Base-by-base conservation (phyloP, 1,140 invertebrate species). In the Steinernema khuongi region DNA sequence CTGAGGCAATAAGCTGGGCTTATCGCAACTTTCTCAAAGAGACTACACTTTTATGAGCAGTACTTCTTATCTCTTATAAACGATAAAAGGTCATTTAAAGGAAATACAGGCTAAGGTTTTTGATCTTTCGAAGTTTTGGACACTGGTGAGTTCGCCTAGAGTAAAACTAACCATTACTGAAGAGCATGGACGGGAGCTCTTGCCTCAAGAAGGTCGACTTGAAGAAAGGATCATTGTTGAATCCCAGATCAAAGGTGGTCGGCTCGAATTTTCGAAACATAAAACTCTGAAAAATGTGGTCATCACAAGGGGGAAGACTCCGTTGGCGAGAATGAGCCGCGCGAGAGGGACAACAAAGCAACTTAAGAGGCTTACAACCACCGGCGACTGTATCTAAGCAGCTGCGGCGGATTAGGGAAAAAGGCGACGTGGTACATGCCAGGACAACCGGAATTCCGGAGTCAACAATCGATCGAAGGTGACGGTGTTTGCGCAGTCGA, bases 111-210 rank as follows among this genome's bases (percentile, higher is more conserved):
- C n/a, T n/a, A n/a, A n/a, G n/a, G n/a, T n/a, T n/a, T n/a, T n/a
- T n/a, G n/a, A n/a, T n/a, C n/a, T n/a, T n/a, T n/a, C n/a, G n/a
- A n/a, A n/a, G n/a, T n/a, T n/a, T n/a, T n/a, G n/a, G n/a, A n/a
- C n/a, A n/a, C n/a, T n/a, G n/a, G n/a, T n/a, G n/a, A 41, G 36
- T 41, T 7, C 36, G n/a, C n/a, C 36, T n/a, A n/a, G n/a, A n/a
- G n/a, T n/a, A 41, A 41, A 41, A 11, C 50, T 60, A n/a, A 60
- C 50, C 50, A 60, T 60, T 60, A 22, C 50, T 60, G 50, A 60
- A 60, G 11, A 60, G 22, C 50, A 60, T 60, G 14, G 50, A 60
- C 7, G 50, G 50, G 2, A 60, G 50, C 50, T 60, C 14, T 22
- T 60, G 14, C 19, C 50, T 14, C 4, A 60, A 22, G 19, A 60